Conservation (phyloP, 2,888 invertebrate species). For the Aporophyla nigra region DNA sequence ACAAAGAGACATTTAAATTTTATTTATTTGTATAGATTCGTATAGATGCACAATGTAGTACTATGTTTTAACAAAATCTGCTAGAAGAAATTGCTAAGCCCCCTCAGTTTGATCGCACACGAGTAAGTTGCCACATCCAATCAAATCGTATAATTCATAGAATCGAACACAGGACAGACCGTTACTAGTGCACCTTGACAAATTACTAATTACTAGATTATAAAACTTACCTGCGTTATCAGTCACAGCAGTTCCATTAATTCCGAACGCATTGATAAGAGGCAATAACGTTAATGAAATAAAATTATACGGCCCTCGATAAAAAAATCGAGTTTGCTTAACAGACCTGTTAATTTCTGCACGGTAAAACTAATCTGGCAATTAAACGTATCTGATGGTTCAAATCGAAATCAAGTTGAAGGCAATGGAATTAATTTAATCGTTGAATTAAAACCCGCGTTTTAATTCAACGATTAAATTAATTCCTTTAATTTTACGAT, state of each 20-base stretch:
- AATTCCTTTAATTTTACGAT: no score
- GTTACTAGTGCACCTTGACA: slow-evolving; percentile 37
- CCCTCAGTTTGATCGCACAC: not conserved
- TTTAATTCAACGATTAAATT: no score
- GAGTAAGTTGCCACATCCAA: not conserved
- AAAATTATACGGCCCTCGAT: slow-evolving; percentile 43
- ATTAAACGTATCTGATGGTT: slow-evolving; percentile 34
- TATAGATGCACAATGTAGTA: no score
- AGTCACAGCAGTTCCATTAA: slow-evolving; percentile 26
- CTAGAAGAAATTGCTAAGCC: no score
- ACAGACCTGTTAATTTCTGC: slow-evolving; percentile 42
- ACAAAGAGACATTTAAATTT: no score
- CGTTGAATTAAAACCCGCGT: not conserved
- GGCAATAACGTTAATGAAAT: slow-evolving; percentile 43
- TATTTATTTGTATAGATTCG: no score
- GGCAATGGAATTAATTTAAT: no score
- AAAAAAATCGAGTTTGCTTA: slow-evolving; percentile 36
- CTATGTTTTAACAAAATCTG: no score
- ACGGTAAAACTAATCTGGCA: slow-evolving; percentile 25
- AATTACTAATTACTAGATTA: slow-evolving; percentile 49
- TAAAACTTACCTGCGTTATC: slow-evolving; percentile 31
- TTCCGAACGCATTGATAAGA: slow-evolving; percentile 39
- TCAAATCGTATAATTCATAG: not conserved
- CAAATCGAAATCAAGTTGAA: slow-evolving; percentile 22
- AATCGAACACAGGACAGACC: not conserved